Percentiles rank a stretch among this genome's conserved stretches.
These are phyloP conservation scores for Lithophane semibrunnea DNA, from an alignment of 2,888 invertebrate genomes.

Conservation along the genomic window DNA sequence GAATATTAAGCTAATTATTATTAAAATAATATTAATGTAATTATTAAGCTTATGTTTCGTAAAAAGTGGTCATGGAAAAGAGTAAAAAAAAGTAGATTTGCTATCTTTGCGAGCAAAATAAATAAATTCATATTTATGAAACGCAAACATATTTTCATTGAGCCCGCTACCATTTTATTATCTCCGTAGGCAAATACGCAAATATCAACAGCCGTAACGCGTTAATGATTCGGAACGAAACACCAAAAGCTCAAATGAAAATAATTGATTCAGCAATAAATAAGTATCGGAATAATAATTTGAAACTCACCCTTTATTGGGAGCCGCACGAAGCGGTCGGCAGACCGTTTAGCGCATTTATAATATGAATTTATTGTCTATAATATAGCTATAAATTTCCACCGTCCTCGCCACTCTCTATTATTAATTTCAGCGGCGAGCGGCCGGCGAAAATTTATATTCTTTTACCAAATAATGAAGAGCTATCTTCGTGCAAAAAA, in stretches of 20 bases:
- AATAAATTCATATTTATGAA: conserved; percentile 10
- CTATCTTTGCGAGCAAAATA: neutral
- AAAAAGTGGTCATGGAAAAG: neutral
- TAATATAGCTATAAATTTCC: conserved; percentile 82
- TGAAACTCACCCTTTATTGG: conserved; percentile 48
- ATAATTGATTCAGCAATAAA: conserved; percentile 59
- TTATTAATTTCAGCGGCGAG: conserved; percentile 81
- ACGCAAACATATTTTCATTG: conserved; percentile 8
- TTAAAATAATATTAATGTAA: too few relatives aligned
- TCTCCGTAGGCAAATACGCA: conserved; percentile 23
- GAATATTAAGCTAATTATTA: neutral
- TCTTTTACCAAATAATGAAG: conserved; percentile 81
- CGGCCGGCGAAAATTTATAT: conserved; percentile 76
- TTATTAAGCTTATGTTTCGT: neutral
- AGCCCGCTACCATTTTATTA: conserved; percentile 37
- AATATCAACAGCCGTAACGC: conserved; percentile 26
- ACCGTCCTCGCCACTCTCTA: conserved; percentile 69
- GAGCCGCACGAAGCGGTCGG: conserved; percentile 44
- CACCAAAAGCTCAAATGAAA: conserved; percentile 32
- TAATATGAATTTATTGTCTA: conserved; percentile 80
- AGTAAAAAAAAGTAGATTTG: neutral
- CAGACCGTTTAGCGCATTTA: conserved; percentile 72
- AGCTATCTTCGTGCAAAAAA: conserved; percentile 72
- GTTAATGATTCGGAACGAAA: conserved; percentile 37
- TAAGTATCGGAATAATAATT: conserved; percentile 60